These are phyloP conservation scores for Chiridota heheva DNA, from an alignment of 35 echinoderm and acorn worm species.

Conservation along the genomic window DNA sequence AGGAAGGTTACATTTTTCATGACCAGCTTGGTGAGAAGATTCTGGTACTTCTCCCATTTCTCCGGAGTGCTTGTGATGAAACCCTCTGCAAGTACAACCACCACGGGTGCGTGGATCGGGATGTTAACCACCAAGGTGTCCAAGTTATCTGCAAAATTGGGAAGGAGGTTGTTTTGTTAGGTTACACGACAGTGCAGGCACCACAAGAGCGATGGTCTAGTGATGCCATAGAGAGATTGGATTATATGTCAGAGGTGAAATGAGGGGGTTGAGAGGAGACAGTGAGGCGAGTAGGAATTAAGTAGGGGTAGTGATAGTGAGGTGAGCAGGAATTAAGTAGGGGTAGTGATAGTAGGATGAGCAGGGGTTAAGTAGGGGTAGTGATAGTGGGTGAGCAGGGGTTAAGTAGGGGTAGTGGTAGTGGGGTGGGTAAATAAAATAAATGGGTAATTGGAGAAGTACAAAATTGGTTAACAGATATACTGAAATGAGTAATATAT, in stretches of 20 bases:
- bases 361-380: not conserved
- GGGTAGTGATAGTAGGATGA: not conserved
- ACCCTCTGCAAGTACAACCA: slow-evolving; percentile 74
- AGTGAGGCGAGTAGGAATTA: not conserved
- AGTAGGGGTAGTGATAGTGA: not conserved
- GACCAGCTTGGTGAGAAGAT: slow-evolving; percentile 73
- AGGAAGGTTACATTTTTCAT: slow-evolving; percentile 82
- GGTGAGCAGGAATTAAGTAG: not conserved
- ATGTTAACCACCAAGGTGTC: slow-evolving; percentile 94
- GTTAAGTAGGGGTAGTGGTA: not conserved
- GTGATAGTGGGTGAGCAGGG: not conserved
- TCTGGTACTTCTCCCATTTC: slow-evolving; percentile 81
- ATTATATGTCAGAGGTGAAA: not conserved
- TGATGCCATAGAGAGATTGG: not conserved
- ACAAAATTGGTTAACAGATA: not conserved
- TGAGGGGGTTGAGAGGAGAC: not conserved
- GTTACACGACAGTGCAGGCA: not conserved
- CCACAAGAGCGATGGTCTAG: not conserved
- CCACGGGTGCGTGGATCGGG: slow-evolving; percentile 68
- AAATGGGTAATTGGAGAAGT: not conserved
- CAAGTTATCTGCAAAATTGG: slow-evolving; percentile 62
- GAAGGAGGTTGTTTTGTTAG: not conserved
- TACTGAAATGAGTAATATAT: too few relatives aligned
- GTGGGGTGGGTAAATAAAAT: too few relatives aligned
- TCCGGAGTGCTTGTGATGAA: slow-evolving; percentile 58